Percentiles rank a stretch among this genome's conserved stretches.
Conservation (phyloP, 1,140 invertebrate species). For the Drosophila obscura region DNA sequence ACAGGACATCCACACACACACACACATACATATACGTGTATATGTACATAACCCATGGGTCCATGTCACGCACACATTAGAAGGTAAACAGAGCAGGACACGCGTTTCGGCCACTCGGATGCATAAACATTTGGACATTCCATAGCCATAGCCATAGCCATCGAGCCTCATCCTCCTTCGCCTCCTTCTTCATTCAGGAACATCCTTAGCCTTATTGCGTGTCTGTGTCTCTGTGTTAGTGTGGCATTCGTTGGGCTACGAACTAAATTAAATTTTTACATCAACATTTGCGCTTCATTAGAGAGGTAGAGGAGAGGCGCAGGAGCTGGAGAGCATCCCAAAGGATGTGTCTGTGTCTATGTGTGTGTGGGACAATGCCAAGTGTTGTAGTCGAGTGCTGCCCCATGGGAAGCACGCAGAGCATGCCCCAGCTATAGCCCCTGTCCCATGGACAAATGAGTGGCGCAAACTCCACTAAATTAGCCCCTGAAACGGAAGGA, state of each 20-base stretch:
- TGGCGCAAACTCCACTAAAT: conserved; percentile 57
- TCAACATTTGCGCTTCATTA: conserved; percentile 81
- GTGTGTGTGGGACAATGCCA: conserved; percentile 43
- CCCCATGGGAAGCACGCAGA: conserved; percentile 49
- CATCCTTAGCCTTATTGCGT: too few relatives aligned
- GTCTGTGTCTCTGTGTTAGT: conserved; percentile 13
- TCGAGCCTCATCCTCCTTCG: background rate
- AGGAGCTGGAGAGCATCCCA: background rate
- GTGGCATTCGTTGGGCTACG: conserved; percentile 55
- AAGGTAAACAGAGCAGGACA: conserved; percentile 58
- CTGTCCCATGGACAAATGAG: conserved; percentile 36
- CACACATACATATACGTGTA: too few relatives aligned
- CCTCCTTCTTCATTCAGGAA: too few relatives aligned
- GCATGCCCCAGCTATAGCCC: background rate
- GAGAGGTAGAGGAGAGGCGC: conserved; percentile 51
- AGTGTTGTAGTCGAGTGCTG: conserved; percentile 49
- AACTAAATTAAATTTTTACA: conserved; percentile 82
- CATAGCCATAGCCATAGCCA: conserved; percentile 27
- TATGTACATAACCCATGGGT: conserved; percentile 50
- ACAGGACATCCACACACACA: too few relatives aligned
- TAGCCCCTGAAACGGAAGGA: conserved; percentile 29
- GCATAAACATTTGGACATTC: conserved; percentile 77
- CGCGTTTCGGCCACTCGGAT: conserved; percentile 65
- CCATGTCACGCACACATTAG: conserved; percentile 78
- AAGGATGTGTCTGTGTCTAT: conserved; percentile 3